Evolutionary conservation across 35 echinoderm and acorn worm genomes (phyloP).

Genomic region (Diadema setosum): DNA sequence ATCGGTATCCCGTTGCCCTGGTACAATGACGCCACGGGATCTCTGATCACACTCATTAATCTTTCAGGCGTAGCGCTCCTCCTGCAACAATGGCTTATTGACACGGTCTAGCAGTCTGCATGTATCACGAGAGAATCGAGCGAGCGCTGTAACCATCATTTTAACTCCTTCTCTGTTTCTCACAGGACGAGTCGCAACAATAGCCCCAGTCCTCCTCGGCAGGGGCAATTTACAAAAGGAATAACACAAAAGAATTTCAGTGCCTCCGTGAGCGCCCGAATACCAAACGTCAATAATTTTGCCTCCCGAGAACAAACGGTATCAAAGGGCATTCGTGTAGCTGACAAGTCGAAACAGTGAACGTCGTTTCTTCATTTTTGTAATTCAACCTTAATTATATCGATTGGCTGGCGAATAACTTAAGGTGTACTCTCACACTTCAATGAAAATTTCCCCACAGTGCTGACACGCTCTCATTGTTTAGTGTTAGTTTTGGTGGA

Average conservation of each 20-base stretch:
- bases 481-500: not conserved
- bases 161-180: not conserved
- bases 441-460: too few species aligned
- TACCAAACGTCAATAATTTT: not conserved
- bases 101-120: not conserved
- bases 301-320: not conserved
- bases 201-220: not conserved
- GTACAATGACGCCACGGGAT: not conserved
- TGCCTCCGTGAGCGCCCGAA: not conserved
- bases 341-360: not conserved
- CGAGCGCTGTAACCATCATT: not conserved
- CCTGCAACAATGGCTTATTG: not conserved
- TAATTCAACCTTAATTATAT: not conserved
- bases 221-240: not conserved
- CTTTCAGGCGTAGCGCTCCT: not conserved
- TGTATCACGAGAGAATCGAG: too few species aligned
- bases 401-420: not conserved
- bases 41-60: not conserved
- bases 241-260: not conserved
- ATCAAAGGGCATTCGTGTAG: not conserved
- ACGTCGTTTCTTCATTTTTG: not conserved
- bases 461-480: not conserved
- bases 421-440: not conserved
- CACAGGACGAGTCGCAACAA: not conserved
- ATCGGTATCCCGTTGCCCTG: not conserved